A percentile compares a stretch with the other conserved stretches of the same genome.
These are phyloP conservation scores for Polypedilum vanderplanki DNA, from an alignment of 1,140 invertebrate species.

Conservation along the genomic window DNA sequence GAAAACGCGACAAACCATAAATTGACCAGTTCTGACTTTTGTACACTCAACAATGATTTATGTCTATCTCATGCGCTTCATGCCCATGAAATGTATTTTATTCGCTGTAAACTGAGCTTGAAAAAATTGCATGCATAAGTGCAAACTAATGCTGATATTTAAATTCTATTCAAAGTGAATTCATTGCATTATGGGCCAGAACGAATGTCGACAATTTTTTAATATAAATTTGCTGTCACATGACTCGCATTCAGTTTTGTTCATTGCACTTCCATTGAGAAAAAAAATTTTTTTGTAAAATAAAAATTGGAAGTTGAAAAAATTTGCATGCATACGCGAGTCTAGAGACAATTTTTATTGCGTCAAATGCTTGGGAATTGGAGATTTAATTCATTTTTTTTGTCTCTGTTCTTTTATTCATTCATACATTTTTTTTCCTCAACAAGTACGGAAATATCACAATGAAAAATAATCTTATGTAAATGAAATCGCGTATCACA, in stretches of 20 bases:
- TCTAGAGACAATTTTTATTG: background rate
- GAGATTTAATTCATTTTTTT: background rate
- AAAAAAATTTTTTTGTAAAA: background rate
- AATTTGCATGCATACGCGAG: background rate
- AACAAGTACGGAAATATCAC: constrained; percentile 11
- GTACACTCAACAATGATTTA: background rate
- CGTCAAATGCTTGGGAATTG: background rate
- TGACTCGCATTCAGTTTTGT: background rate
- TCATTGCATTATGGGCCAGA: background rate
- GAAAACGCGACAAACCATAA: background rate
- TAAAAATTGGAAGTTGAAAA: too few relatives aligned
- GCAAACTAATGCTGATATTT: constrained; percentile 15
- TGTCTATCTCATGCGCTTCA: background rate
- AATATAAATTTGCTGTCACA: background rate
- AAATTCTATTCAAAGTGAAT: background rate
- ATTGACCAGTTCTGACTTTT: background rate
- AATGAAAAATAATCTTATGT: background rate
- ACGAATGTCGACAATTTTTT: background rate
- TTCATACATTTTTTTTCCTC: background rate
- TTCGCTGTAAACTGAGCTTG: background rate
- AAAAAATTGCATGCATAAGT: constrained; percentile 9
- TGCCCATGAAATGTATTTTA: background rate
- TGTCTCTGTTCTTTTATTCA: background rate
- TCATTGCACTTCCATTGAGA: background rate
- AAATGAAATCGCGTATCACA: background rate